Evolutionary conservation across 2,113 vertebrate species (phyloP).

Genomic region (Nyctereutes procyonoides): DNA sequence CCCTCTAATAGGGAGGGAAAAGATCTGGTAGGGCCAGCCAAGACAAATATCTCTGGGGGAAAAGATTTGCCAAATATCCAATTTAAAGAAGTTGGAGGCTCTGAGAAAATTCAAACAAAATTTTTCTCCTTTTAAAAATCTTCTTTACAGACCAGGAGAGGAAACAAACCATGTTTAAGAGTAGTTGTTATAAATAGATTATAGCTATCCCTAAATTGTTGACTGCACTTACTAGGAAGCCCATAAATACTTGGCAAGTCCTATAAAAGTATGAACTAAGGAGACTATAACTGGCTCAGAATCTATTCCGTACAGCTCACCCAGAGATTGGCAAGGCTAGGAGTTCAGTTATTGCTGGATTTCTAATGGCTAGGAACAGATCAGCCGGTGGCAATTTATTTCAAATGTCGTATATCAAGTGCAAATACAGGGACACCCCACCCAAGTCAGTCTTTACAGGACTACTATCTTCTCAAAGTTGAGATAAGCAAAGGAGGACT

Average conservation of each 20-base stretch:
- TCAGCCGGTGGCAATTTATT: not conserved
- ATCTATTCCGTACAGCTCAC: slow-evolving; percentile 14
- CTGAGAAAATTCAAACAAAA: slow-evolving; percentile 63
- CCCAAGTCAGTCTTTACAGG: not conserved
- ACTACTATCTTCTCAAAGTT: slow-evolving; percentile 20
- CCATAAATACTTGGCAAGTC: slow-evolving; percentile 60
- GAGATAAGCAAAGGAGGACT: not conserved
- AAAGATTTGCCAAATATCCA: slow-evolving; percentile 67
- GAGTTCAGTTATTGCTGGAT: not conserved
- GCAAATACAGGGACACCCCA: not conserved
- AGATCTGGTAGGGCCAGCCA: slow-evolving; percentile 35
- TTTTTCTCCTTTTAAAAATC: slow-evolving; percentile 58
- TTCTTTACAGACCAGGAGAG: slow-evolving; percentile 58
- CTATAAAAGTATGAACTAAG: slow-evolving; percentile 55
- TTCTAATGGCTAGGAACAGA: slow-evolving; percentile 43
- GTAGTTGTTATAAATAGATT: slow-evolving; percentile 61
- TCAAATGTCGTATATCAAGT: not conserved
- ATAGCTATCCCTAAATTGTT: slow-evolving; percentile 48
- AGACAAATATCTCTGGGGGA: slow-evolving; percentile 52
- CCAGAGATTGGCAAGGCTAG: not conserved
- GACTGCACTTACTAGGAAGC: slow-evolving; percentile 64
- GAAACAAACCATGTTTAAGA: slow-evolving; percentile 66
- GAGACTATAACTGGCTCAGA: not conserved
- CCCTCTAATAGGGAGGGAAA: slow-evolving; percentile 39
- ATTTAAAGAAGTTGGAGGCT: slow-evolving; percentile 70